A percentile compares a stretch with the other conserved stretches of the same genome.
Evolutionary conservation across 2,888 invertebrate species (phyloP).

Genomic region (Clusia tigrina): DNA sequence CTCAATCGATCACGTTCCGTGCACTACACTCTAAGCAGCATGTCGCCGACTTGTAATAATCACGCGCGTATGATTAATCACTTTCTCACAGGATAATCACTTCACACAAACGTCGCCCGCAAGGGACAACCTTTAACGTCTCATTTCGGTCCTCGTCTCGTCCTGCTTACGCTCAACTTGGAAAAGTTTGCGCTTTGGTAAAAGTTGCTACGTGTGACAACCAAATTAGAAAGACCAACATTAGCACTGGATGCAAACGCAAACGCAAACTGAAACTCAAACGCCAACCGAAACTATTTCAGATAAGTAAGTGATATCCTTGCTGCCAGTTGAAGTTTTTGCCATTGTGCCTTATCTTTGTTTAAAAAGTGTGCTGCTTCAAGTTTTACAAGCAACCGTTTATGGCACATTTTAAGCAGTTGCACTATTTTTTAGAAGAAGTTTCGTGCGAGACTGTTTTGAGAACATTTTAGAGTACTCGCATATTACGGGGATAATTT

Average conservation of each 20-base stretch:
- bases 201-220: conserved; percentile 16
- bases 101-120: conserved; percentile 13
- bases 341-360: conserved; percentile 2
- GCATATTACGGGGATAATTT: no score
- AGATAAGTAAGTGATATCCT: conserved; percentile 33
- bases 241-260: no score
- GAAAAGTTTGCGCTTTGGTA: conserved; percentile 9
- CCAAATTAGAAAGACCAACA: conserved; percentile 34
- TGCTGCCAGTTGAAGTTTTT: conserved; percentile 6
- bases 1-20: conserved; percentile 11
- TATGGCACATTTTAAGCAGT: no score
- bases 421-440: no score
- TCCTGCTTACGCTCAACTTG: background rate
- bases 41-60: conserved; percentile 40
- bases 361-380: background rate
- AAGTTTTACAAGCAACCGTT: no score
- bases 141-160: background rate
- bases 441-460: background rate
- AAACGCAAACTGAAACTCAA: background rate
- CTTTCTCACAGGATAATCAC: conserved; percentile 42
- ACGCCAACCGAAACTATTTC: background rate
- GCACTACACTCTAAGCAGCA: no score
- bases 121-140: conserved; percentile 13
- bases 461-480: no score
- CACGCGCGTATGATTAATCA: conserved; percentile 60